Conservation (phyloP, 2,888 invertebrate species). For the Netelia fuscicornis region DNA sequence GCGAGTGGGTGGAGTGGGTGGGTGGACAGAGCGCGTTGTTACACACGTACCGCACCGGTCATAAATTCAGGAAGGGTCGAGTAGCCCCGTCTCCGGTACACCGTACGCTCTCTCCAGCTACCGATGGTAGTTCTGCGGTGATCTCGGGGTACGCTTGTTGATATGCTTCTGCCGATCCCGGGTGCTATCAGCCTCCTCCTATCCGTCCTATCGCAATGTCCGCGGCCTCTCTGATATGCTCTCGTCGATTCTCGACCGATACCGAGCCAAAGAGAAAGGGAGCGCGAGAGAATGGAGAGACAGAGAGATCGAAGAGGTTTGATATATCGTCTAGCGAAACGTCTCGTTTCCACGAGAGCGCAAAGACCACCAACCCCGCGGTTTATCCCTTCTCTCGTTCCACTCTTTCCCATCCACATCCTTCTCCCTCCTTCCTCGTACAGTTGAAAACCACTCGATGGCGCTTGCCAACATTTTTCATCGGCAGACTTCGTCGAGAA, state of each 20-base stretch:
- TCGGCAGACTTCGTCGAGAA: not conserved
- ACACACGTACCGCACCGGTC: conserved; percentile 62
- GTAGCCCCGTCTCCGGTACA: conserved; percentile 60
- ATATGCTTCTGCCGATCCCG: conserved; percentile 52
- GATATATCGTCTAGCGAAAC: conserved; percentile 56
- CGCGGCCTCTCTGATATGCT: conserved; percentile 7
- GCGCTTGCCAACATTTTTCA: conserved; percentile 37
- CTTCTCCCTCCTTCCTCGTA: not conserved
- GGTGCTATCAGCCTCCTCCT: not conserved
- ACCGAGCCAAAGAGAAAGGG: no score
- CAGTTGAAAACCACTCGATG: conserved; percentile 29
- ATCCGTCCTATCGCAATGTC: not conserved
- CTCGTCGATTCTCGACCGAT: no score
- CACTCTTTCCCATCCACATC: not conserved
- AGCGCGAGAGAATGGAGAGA: no score
- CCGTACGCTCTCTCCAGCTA: conserved; percentile 32
- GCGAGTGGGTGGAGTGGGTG: conserved; percentile 1
- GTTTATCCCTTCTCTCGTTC: not conserved
- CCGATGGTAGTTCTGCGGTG: conserved; percentile 31
- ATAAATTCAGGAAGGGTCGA: conserved; percentile 68
- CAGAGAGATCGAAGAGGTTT: conserved; percentile 48
- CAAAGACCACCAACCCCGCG: conserved; percentile 18
- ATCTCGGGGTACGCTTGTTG: conserved; percentile 19
- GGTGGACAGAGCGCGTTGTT: conserved; percentile 57
- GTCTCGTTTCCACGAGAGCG: not conserved